phyloP scores from a whole-genome alignment of 2,888 invertebrate genomes.

The Ochropleura plecta region DNA sequence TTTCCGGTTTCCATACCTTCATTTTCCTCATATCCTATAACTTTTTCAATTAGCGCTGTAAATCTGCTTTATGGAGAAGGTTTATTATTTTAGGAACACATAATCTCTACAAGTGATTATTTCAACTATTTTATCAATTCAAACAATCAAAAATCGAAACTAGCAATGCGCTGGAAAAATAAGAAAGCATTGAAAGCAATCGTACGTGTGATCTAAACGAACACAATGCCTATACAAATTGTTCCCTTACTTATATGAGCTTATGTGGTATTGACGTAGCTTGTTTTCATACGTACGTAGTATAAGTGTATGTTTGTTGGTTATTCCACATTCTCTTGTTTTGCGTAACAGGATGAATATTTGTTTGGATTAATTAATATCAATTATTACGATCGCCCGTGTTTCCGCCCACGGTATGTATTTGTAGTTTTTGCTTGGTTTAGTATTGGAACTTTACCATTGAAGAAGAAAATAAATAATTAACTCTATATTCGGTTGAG shows the following conservation, averaged over 20 bases:
- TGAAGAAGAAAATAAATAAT: neutral
- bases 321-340: slow-evolving; percentile 75
- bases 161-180: slow-evolving; percentile 69
- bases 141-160: slow-evolving; percentile 67
- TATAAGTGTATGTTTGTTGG: slow-evolving; percentile 69
- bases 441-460: slow-evolving; percentile 6
- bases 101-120: slow-evolving; percentile 31
- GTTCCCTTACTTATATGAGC: slow-evolving; percentile 70
- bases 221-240: slow-evolving; percentile 77
- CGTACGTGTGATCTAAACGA: slow-evolving; percentile 83
- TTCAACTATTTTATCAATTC: slow-evolving; percentile 52
- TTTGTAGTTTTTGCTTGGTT: slow-evolving; percentile 24
- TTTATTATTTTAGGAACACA: slow-evolving; percentile 12
- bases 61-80: neutral
- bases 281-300: slow-evolving; percentile 75
- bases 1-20: slow-evolving; percentile 26
- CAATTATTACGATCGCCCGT: slow-evolving; percentile 53
- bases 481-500: neutral
- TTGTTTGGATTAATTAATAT: slow-evolving; percentile 73
- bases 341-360: slow-evolving; percentile 76
- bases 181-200: slow-evolving; percentile 79
- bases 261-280: slow-evolving; percentile 81
- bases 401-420: slow-evolving; percentile 35
- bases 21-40: slow-evolving; percentile 15
- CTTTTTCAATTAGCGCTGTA: slow-evolving; percentile 13